A percentile compares a stretch with the other conserved stretches of the same genome.
Conservation (phyloP, 2,113 vertebrate species). For the Rhineura floridana region DNA sequence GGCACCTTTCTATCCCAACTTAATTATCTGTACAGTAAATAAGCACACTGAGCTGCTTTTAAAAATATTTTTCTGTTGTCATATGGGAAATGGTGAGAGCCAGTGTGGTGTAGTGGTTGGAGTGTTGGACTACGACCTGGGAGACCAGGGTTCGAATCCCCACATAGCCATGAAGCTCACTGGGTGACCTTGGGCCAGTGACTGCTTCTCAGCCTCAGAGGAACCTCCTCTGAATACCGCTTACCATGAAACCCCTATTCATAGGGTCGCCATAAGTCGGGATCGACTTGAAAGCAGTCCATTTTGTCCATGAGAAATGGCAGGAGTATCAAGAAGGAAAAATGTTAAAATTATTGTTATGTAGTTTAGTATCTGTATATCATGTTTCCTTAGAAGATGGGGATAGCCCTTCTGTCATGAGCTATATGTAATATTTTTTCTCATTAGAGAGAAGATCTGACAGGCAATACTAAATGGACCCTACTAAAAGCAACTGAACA, state of each 20-base stretch:
- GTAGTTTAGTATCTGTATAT: background rate
- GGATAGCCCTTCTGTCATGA: background rate
- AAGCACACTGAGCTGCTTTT: background rate
- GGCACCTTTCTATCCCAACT: background rate
- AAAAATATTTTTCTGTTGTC: constrained; percentile 19
- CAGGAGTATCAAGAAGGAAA: background rate
- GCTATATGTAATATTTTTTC: background rate
- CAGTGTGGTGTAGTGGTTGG: too few species aligned
- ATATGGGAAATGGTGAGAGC: too few species aligned
- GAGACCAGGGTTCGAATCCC: too few species aligned
- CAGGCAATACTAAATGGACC: background rate
- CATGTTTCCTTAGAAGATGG: background rate
- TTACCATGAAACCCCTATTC: too few species aligned
- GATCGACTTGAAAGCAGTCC: too few species aligned
- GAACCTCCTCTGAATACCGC: too few species aligned
- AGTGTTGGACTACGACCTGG: too few species aligned
- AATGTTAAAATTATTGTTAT: background rate
- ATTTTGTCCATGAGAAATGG: background rate
- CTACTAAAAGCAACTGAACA: background rate
- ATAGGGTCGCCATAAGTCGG: too few species aligned
- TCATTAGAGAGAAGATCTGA: background rate
- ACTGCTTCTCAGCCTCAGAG: too few species aligned
- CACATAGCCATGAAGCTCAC: too few species aligned
- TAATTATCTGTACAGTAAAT: constrained; percentile 9
- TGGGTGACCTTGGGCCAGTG: too few species aligned